Base-by-base conservation (phyloP, 1,140 invertebrate species). In the Drosophila hydei region DNA sequence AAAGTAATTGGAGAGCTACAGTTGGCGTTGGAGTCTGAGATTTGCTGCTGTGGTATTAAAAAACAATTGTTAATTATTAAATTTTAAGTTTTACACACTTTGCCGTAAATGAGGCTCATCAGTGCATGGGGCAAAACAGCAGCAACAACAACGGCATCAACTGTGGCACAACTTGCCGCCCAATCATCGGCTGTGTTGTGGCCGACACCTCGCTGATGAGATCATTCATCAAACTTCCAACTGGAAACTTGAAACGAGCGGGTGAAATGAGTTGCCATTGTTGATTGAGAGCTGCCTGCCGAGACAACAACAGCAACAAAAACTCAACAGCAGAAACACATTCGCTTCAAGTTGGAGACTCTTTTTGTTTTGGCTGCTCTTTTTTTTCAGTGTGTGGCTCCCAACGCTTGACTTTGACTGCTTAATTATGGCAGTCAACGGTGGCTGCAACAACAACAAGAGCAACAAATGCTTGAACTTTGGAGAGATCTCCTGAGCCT, bases 51-150 rank as follows among this genome's bases (percentile, higher is more conserved):
- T 63, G 63, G 76, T 75, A 85, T 85, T 85, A 85, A 85, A 85
- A 85, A 85, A 85, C 81, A 85, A 85, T 87, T 88, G 83, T 88
- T 87, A 87, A 88, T 87, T 87, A 87, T 88, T 88, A 87, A 88
- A 79, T 87, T 88, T 87, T 88, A 88, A 87, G 71, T 83, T 81
- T 88, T 88, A 71, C 62, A 87, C 83, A 87, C 75, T 83, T 83
- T 64, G 72, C 78, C 75, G 45, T 75, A 83, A 81, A 72, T 87
- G 81, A 81, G 69, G 60, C 51, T 68, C 74, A 70, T 75, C 60
- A 62, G 50, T 45, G 42, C 47, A 25, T 18, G 36, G 42, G 25
- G 27, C 43, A 40, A 60, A 60, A 59, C 61, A 54, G 50, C 61
- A 54, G 12, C 47, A 50, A 14, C 47, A 50, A 6, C 30, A 51